phyloP scores from a whole-genome alignment of 1,140 invertebrate species.

The Plectrocnemia conspersa region DNA sequence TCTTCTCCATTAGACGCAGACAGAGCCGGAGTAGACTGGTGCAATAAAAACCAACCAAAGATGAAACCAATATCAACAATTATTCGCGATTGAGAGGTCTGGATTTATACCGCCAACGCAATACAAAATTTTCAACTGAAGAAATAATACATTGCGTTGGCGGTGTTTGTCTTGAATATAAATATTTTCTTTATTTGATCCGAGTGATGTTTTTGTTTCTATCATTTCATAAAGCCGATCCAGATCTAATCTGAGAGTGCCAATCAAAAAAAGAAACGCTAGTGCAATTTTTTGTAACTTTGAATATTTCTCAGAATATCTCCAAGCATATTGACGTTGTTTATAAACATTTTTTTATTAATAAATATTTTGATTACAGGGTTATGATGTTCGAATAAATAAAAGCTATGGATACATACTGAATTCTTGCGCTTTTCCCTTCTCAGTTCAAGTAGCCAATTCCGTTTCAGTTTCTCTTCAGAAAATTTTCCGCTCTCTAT shows the following conservation, averaged over 20 bases:
- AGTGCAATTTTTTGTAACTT: neutral
- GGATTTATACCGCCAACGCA: constrained; percentile 4
- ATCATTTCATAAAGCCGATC: constrained; percentile 24
- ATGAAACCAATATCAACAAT: constrained; percentile 23
- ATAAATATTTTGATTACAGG: too few relatives aligned
- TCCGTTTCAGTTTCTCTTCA: constrained; percentile 16
- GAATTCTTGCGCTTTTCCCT: neutral
- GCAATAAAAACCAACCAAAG: constrained; percentile 16
- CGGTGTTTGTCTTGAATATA: neutral
- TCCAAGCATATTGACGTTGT: neutral
- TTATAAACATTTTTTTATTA: neutral
- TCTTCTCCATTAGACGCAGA: constrained; percentile 19
- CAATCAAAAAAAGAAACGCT: neutral
- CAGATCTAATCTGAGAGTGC: neutral
- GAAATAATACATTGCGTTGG: constrained; percentile 1
- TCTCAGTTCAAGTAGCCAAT: constrained; percentile 10
- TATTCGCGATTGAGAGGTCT: constrained; percentile 12
- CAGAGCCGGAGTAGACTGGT: too few relatives aligned
- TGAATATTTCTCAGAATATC: neutral
- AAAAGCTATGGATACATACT: neutral
- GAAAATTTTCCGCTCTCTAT: constrained; percentile 11
- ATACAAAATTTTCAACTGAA: neutral
- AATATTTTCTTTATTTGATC: constrained; percentile 33
- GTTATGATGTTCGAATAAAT: too few relatives aligned
- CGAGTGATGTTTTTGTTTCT: constrained; percentile 28